Evolutionary conservation across 2,888 invertebrate species (phyloP), one percentile per base, ranked within the genome.

Genomic region (Aphelenchoides bicaudatus): DNA sequence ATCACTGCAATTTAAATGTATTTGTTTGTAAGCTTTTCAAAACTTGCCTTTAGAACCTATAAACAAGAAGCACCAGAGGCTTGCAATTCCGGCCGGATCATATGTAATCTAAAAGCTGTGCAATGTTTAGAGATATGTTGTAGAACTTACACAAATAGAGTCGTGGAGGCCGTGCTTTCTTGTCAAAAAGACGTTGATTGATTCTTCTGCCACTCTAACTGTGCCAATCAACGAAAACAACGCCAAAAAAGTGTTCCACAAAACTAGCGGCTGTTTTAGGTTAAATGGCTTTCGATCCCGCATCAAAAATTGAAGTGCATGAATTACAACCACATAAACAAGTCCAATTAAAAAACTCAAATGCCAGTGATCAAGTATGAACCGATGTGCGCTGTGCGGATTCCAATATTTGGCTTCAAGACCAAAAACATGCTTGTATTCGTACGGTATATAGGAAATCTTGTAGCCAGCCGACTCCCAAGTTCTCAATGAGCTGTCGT

Each of bases 311-410:
- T 80, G 79, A 23, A 74, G 66, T 0, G 58, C 68, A 19, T 54
- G 39, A 34, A 66, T 65, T 29, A 51, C 49, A 25, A 56, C 39
- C 31, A 73, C 66, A 39, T 75, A 75, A 21, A 66, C 84, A 68
- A 89, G 89, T 66, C 88, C 86, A 80, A 79, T 65, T 25, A 67
- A 68, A 30, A 78, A 60, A n/a, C 75, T 73, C 38, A 72, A 72
- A 53, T 70, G 67, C 96, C 96, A 96, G 82, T 94, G 63, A 29
- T 34, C 27, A 39, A 34, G 30, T 39, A 62, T 60, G 28, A 59
- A 19, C 28, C 29, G 13, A 31, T 64, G 63, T 0, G 49, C 59
- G 16, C 13, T 31, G 19, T 31, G 34, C 48, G 61, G 25, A 65
- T 57, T 61, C 61, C 61, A 61, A 23, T 46, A 19, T 10, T 27